A percentile compares a stretch with the other conserved stretches of the same genome.
These are phyloP conservation scores for Drosophila kanapiae DNA, from an alignment of 1,140 invertebrate genomes.

Conservation along the genomic window DNA sequence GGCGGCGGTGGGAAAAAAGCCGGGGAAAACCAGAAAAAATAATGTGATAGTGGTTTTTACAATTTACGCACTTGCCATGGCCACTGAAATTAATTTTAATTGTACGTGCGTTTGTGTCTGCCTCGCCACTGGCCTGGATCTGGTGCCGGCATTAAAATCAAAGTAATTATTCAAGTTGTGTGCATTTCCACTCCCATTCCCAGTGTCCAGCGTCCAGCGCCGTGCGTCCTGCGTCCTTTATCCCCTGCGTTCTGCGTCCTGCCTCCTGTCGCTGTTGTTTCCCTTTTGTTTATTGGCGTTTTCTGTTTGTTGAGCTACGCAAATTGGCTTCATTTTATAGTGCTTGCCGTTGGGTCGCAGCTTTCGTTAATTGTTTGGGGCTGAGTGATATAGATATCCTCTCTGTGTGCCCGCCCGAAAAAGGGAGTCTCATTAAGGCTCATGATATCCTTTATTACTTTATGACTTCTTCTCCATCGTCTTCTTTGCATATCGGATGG, in stretches of 20 bases:
- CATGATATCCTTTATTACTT: slow-evolving; percentile 79
- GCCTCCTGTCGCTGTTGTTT: slow-evolving; percentile 5
- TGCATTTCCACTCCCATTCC: slow-evolving; percentile 35
- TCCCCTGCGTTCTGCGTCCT: neutral
- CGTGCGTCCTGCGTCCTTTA: slow-evolving; percentile 1
- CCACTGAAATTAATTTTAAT: slow-evolving; percentile 80
- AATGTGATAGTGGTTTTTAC: slow-evolving; percentile 82
- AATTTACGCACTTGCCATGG: slow-evolving; percentile 77
- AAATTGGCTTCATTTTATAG: slow-evolving; percentile 78
- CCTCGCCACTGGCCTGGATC: slow-evolving; percentile 29
- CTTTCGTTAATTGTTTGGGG: slow-evolving; percentile 77
- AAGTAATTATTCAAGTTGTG: slow-evolving; percentile 81
- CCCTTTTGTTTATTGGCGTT: slow-evolving; percentile 47
- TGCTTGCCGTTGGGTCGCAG: slow-evolving; percentile 58
- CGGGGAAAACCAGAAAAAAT: slow-evolving; percentile 58
- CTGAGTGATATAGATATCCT: slow-evolving; percentile 72
- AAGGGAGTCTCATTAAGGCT: slow-evolving; percentile 70
- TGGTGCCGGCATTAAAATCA: slow-evolving; percentile 69
- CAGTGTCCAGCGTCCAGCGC: neutral
- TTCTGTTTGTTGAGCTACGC: slow-evolving; percentile 49
- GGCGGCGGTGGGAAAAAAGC: slow-evolving; percentile 2
- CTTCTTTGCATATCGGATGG: slow-evolving; percentile 67
- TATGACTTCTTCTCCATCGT: slow-evolving; percentile 59
- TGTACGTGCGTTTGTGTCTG: slow-evolving; percentile 55
- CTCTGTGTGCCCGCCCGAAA: slow-evolving; percentile 34